These are phyloP conservation scores for Morphnarchus princeps DNA, from an alignment of 2,113 vertebrate species.

Conservation along the genomic window DNA sequence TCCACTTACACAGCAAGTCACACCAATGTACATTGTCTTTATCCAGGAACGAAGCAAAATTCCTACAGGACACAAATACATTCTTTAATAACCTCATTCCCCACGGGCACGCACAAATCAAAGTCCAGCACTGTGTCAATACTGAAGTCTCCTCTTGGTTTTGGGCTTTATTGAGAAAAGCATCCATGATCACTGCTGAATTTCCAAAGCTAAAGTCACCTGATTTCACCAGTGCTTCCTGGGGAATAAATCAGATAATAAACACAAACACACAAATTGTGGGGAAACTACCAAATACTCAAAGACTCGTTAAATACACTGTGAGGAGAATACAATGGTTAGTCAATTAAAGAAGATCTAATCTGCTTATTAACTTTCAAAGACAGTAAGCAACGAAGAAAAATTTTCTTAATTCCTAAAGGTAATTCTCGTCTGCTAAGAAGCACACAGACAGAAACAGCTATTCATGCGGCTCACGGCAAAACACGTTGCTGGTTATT, in stretches of 20 bases:
- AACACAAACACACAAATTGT: not conserved
- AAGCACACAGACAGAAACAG: not conserved
- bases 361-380: slow-evolving; percentile 14
- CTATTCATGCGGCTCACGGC: not conserved
- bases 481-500: not conserved
- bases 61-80: not conserved
- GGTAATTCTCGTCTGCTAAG: not conserved
- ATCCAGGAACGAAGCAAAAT: not conserved
- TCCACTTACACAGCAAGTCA: not conserved
- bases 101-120: not conserved
- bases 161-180: not conserved
- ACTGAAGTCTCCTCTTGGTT: not conserved
- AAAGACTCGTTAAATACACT: not conserved
- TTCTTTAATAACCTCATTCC: not conserved
- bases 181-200: not conserved
- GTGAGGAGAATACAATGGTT: not conserved
- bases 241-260: not conserved
- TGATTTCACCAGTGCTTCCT: not conserved
- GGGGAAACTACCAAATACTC: not conserved
- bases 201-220: not conserved
- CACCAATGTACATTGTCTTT: not conserved
- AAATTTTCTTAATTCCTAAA: not conserved
- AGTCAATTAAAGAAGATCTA: slow-evolving; percentile 1
- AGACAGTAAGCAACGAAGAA: not conserved
- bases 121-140: not conserved